Percentiles rank a stretch among this genome's conserved stretches.
Evolutionary conservation across 2,113 vertebrate genomes (phyloP).

Genomic region (Leptosomus discolor): DNA sequence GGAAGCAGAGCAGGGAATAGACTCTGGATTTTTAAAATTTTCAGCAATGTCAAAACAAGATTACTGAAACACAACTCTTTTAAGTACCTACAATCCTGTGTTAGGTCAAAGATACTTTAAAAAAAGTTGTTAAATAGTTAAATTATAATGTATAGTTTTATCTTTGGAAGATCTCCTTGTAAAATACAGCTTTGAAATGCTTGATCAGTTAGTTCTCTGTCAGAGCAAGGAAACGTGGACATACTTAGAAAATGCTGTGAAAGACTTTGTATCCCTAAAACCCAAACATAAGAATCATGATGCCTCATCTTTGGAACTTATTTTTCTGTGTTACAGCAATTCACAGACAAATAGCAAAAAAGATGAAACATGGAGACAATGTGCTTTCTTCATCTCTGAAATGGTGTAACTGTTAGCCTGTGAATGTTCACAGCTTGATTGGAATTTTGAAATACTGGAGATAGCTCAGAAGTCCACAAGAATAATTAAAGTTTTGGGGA

Average conservation of each 20-base stretch:
- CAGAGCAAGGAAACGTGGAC: neutral
- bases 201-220: neutral
- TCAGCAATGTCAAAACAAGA: neutral
- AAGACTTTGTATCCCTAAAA: neutral
- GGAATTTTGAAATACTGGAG: neutral
- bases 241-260: neutral
- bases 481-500: neutral
- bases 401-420: neutral
- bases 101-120: neutral
- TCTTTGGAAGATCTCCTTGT: neutral
- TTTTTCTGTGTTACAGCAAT: neutral
- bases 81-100: neutral
- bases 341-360: neutral
- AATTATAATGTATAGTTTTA: neutral
- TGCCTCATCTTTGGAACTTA: neutral
- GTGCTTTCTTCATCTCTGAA: neutral
- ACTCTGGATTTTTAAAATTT: neutral
- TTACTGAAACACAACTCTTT: neutral
- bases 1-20: neutral
- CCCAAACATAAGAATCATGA: neutral
- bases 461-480: neutral
- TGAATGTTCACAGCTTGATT: neutral
- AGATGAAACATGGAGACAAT: neutral
- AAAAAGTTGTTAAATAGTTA: neutral
- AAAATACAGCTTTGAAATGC: neutral